These are phyloP conservation scores for Syrmaticus mikado DNA, from an alignment of 2,113 vertebrate species.

Conservation along the genomic window DNA sequence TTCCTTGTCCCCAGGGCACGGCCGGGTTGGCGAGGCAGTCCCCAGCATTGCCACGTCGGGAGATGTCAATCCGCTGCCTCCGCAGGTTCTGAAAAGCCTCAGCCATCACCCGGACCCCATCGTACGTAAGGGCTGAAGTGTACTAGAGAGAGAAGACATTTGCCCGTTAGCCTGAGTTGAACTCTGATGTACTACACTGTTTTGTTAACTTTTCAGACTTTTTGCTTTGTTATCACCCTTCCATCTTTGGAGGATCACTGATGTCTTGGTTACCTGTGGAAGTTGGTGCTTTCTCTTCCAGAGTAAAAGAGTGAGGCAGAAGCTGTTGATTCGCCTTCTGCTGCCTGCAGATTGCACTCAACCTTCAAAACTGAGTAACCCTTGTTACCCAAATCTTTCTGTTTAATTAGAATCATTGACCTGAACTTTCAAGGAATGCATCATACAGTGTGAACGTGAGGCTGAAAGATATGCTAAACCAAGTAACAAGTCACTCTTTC, in stretches of 20 bases:
- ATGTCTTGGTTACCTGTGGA: background rate
- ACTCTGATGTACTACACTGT: background rate
- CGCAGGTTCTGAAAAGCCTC: conserved; percentile 96
- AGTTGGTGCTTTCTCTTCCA: background rate
- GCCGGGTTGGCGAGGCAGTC: conserved; percentile 98
- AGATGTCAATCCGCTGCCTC: conserved; percentile 96
- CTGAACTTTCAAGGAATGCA: background rate
- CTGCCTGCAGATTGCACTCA: background rate
- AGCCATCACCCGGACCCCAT: conserved; percentile 96
- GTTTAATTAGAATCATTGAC: background rate
- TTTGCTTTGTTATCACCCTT: background rate
- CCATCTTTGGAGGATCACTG: background rate
- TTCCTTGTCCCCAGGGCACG: conserved; percentile 97
- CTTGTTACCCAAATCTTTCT: background rate
- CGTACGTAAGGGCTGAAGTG: conserved; percentile 94
- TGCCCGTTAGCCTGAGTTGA: background rate
- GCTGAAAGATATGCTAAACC: background rate
- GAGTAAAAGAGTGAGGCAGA: background rate
- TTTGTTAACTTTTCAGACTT: accelerated
- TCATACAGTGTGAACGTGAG: background rate
- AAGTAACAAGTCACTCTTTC: background rate
- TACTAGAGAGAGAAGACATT: conserved; percentile 80
- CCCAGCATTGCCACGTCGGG: conserved; percentile 94
- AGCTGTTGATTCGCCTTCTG: background rate
- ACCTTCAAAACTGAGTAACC: background rate